phyloP scores from a whole-genome alignment of 2,113 vertebrate species.

The Anhinga anhinga region DNA sequence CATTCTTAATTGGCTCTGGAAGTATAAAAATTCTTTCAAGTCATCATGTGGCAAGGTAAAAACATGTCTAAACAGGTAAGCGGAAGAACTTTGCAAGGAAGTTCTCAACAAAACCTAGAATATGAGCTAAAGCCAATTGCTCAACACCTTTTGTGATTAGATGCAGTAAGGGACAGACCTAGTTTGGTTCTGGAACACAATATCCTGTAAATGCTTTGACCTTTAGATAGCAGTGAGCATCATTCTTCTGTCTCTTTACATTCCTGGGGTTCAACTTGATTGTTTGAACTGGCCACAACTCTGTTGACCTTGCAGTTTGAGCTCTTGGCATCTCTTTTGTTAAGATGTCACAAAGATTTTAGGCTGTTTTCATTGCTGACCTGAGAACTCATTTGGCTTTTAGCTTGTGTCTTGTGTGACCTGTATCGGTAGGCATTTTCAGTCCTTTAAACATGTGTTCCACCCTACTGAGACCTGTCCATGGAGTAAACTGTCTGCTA shows the following conservation, averaged over 20 bases:
- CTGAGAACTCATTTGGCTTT: slow-evolving; percentile 67
- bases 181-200: neutral
- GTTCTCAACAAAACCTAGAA: neutral
- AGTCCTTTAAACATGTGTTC: neutral
- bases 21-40: neutral
- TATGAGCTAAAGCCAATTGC: neutral
- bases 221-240: neutral
- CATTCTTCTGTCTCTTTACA: slow-evolving; percentile 45
- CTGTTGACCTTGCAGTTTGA: slow-evolving; percentile 70
- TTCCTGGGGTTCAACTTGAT: slow-evolving; percentile 43
- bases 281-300: slow-evolving; percentile 70
- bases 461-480: neutral
- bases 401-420: slow-evolving; percentile 48
- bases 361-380: slow-evolving; percentile 71
- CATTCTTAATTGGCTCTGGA: neutral
- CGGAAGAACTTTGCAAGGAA: neutral
- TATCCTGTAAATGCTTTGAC: slow-evolving; percentile 14
- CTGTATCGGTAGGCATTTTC: neutral
- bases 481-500: neutral
- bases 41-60: neutral
- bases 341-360: slow-evolving; percentile 75
- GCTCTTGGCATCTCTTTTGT: slow-evolving; percentile 69
- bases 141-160: neutral
- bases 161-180: neutral
- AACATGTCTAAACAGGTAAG: neutral